Evolutionary conservation across 2,888 invertebrate species (phyloP), one percentile per base, ranked within the genome.

Genomic region (Drosophila emarginata): DNA sequence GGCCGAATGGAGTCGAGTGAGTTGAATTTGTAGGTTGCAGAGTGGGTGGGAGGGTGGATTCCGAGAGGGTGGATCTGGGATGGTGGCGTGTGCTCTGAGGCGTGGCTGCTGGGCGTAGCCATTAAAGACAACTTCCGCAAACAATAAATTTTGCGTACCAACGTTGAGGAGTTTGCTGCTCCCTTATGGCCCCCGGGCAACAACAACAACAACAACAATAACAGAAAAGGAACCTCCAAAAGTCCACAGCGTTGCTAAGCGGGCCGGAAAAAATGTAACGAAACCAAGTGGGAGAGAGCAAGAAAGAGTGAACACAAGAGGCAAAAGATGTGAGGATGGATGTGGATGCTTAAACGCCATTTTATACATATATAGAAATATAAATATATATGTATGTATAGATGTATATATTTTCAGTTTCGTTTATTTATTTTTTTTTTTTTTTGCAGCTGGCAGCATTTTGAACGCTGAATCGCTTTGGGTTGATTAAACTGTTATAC

Each of bases 81-180:
- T 32, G 32, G 52, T n/a, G 18, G 15, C n/a, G 37, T 61, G 39
- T 59, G 61, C 40, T 53, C 23, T 12, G 26, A 62, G 65, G 67
- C 67, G 59, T 71, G 78, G 76, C 77, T 64, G 65, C 74, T 71
- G 67, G 68, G 67, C 68, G 68, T 53, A 60, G 79, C 79, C 87
- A 85, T 87, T 87, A 82, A 87, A 83, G 83, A 76, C 83, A 86
- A 86, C 80, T 87, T 88, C 83, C 83, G 86, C 76, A 78, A 87
- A 82, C 83, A 82, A 87, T 83, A 83, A 88, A 83, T 83, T 82
- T 70, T 64, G 71, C 74, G 63, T 67, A 67, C 69, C 83, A 73
- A 78, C 21, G 45, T 45, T 9, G 45, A 45, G 77, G 57, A 40
- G 76, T 72, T 72, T 57, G 63, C 40, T 45, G 60, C 56, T n/a